These are phyloP conservation scores for Apus apus DNA, from an alignment of 2,113 vertebrate genomes.

Conservation along the genomic window DNA sequence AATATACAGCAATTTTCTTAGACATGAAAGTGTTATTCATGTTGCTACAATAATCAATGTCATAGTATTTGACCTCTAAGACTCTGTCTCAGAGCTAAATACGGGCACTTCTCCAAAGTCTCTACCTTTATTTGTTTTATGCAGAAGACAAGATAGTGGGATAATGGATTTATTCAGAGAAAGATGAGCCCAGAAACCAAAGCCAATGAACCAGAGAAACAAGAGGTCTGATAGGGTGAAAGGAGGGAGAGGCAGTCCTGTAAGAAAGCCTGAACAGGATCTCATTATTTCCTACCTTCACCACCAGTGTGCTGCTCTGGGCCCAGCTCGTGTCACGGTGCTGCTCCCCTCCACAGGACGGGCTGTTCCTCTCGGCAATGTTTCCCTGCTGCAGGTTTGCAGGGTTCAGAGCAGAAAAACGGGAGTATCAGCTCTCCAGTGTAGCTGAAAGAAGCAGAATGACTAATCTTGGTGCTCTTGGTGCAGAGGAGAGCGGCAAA, in stretches of 20 bases:
- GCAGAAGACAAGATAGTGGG: neutral
- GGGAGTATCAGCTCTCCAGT: neutral
- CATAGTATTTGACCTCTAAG: neutral
- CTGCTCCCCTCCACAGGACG: neutral
- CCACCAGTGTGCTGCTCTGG: neutral
- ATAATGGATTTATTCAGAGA: neutral
- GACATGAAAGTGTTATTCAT: accelerated
- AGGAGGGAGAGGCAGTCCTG: neutral
- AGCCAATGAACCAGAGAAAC: neutral
- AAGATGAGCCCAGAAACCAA: neutral
- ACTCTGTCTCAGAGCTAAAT: neutral
- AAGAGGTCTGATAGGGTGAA: neutral
- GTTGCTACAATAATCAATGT: neutral
- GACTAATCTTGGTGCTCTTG: neutral
- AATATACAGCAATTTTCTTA: neutral
- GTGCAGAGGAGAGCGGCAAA: neutral
- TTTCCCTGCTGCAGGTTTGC: neutral
- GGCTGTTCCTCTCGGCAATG: neutral
- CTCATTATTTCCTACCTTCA: neutral
- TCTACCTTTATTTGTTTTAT: neutral
- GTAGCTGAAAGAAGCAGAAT: neutral
- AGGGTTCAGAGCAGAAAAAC: neutral
- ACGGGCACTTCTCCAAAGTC: neutral
- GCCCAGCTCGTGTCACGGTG: accelerated
- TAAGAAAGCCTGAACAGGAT: neutral